These are phyloP conservation scores for Hirundo rustica DNA, from an alignment of 2,797 vertebrate species.

Conservation along the genomic window DNA sequence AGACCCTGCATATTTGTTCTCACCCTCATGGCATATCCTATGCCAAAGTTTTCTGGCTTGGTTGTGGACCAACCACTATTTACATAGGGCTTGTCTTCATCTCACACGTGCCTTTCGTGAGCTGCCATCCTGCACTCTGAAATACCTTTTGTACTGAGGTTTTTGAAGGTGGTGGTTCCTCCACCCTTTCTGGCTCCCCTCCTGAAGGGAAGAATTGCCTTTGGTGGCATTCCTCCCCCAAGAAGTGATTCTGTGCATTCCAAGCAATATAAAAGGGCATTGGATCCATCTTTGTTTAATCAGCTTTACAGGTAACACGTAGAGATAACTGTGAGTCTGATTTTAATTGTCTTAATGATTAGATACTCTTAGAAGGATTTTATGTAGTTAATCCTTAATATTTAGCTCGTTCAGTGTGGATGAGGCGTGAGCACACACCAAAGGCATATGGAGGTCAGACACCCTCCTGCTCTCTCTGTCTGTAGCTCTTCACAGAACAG, in stretches of 20 bases:
- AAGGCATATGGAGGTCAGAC: neutral
- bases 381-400: neutral
- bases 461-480: neutral
- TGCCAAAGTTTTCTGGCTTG: neutral
- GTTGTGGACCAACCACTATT: neutral
- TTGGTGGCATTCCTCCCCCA: neutral
- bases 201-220: neutral
- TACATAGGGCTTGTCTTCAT: neutral
- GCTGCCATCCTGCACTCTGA: neutral
- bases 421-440: neutral
- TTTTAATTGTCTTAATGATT: constrained; percentile 49
- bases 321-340: neutral
- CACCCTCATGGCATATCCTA: neutral
- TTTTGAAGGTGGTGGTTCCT: neutral
- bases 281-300: constrained; percentile 3
- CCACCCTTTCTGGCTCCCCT: neutral
- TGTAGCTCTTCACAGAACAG: neutral
- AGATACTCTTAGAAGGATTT: constrained; percentile 32
- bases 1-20: neutral
- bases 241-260: neutral
- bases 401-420: neutral
- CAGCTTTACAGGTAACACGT: constrained; percentile 2
- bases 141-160: neutral
- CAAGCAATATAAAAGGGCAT: neutral
- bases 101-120: neutral